These are phyloP conservation scores for Aspidiotus rigidus DNA, from an alignment of 2,888 invertebrate genomes.

Conservation along the genomic window DNA sequence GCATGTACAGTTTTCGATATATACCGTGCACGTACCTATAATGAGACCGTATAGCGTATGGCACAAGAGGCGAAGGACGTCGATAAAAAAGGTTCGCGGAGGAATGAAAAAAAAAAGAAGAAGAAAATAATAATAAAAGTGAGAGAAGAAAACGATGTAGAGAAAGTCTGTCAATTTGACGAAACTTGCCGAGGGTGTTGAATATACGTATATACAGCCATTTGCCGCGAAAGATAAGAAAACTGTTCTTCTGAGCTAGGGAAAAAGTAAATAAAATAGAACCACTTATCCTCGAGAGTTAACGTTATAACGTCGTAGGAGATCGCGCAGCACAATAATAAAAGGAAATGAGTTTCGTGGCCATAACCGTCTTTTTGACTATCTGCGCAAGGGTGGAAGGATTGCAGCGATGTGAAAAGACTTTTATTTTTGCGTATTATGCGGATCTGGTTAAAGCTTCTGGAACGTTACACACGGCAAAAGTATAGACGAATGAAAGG, in stretches of 20 bases:
- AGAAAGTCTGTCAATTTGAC: constrained; percentile 22
- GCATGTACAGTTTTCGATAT: no score
- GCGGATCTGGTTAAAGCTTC: constrained; percentile 29
- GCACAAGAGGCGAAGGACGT: neutral
- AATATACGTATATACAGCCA: constrained; percentile 24
- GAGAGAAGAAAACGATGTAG: neutral
- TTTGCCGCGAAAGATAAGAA: constrained; percentile 22
- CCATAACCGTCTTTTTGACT: constrained; percentile 29
- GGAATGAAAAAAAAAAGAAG: constrained; percentile 5
- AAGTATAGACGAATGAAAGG: neutral
- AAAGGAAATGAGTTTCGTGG: constrained; percentile 33
- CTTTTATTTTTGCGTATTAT: constrained; percentile 29
- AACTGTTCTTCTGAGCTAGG: constrained; percentile 11
- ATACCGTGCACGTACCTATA: neutral
- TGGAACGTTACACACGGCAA: constrained; percentile 15
- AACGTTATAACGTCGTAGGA: constrained; percentile 30
- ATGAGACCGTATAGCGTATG: neutral
- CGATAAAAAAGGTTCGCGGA: constrained; percentile 3
- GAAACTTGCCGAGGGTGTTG: constrained; percentile 20
- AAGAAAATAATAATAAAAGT: neutral
- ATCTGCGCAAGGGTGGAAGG: constrained; percentile 10
- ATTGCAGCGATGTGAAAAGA: constrained; percentile 17
- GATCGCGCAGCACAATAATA: constrained; percentile 24
- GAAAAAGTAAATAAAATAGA: constrained; percentile 29
- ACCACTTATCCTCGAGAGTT: constrained; percentile 29